phyloP scores from a whole-genome alignment of 2,888 invertebrate species.

The Lycophotia porphyrea region DNA sequence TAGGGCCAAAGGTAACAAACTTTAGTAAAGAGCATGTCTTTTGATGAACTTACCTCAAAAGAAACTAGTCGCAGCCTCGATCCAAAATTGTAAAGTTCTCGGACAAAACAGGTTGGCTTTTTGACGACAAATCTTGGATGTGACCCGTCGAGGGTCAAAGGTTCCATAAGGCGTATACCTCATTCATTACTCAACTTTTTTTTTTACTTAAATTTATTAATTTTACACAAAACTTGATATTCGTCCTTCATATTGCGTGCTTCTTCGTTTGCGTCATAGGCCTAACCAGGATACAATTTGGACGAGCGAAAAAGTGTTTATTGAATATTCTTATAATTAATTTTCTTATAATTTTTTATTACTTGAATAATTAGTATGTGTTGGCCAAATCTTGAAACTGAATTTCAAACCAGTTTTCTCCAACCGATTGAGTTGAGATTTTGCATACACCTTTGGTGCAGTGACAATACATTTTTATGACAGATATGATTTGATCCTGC shows the following conservation, averaged over 20 bases:
- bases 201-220: slow-evolving; percentile 7
- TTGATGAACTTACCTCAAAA: slow-evolving; percentile 23
- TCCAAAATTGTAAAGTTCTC: slow-evolving; percentile 34
- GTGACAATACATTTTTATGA: background rate
- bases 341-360: background rate
- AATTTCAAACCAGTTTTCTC: background rate
- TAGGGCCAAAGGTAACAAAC: background rate
- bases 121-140: slow-evolving; percentile 10
- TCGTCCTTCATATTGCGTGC: slow-evolving; percentile 10
- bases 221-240: slow-evolving; percentile 5
- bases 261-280: slow-evolving; percentile 30
- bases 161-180: background rate
- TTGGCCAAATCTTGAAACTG: background rate
- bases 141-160: slow-evolving; percentile 20
- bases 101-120: slow-evolving; percentile 23
- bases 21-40: background rate
- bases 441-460: background rate
- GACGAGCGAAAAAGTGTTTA: background rate
- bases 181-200: slow-evolving; percentile 10
- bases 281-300: slow-evolving; percentile 14
- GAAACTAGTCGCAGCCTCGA: slow-evolving; percentile 29
- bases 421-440: background rate
- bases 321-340: background rate
- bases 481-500: background rate
- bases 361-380: background rate